Percentiles rank a stretch among this genome's conserved stretches.
These are phyloP conservation scores for Lacerta viridis DNA, from an alignment of 2,797 vertebrate species.

Conservation along the genomic window DNA sequence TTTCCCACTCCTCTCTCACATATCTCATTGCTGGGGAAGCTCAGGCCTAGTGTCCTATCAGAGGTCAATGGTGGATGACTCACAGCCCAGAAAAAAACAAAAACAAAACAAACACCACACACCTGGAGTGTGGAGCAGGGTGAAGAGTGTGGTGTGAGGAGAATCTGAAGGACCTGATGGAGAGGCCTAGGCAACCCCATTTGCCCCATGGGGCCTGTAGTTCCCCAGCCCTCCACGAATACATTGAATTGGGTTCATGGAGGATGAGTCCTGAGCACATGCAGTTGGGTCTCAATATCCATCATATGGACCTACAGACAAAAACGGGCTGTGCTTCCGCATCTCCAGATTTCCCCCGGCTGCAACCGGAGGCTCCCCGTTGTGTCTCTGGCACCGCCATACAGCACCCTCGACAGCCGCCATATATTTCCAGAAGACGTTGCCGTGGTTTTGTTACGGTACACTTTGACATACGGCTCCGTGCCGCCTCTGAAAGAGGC, in stretches of 20 bases:
- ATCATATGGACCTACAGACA: background rate
- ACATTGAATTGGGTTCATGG: background rate
- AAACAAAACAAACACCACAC: no score
- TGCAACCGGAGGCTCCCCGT: background rate
- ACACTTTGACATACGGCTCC: slow-evolving; percentile 71
- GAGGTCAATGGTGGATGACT: no score
- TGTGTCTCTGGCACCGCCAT: background rate
- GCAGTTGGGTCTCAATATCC: background rate
- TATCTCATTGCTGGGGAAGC: no score
- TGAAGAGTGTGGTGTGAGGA: no score
- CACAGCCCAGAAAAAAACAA: no score
- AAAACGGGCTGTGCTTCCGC: background rate
- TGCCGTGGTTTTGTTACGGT: slow-evolving; percentile 69
- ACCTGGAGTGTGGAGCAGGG: no score
- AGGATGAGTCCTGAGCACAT: background rate
- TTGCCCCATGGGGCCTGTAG: no score
- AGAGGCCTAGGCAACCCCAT: no score
- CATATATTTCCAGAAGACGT: slow-evolving; percentile 64
- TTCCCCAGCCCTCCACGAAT: no score
- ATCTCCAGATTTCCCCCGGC: background rate
- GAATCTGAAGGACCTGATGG: no score
- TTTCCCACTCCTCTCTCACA: background rate
- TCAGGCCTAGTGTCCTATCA: no score
- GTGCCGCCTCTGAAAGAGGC: slow-evolving; percentile 74
- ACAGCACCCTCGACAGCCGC: background rate